Percentiles rank a stretch among this genome's conserved stretches.
Evolutionary conservation across 2,888 invertebrate genomes (phyloP).

Genomic region (Anodontia alba): DNA sequence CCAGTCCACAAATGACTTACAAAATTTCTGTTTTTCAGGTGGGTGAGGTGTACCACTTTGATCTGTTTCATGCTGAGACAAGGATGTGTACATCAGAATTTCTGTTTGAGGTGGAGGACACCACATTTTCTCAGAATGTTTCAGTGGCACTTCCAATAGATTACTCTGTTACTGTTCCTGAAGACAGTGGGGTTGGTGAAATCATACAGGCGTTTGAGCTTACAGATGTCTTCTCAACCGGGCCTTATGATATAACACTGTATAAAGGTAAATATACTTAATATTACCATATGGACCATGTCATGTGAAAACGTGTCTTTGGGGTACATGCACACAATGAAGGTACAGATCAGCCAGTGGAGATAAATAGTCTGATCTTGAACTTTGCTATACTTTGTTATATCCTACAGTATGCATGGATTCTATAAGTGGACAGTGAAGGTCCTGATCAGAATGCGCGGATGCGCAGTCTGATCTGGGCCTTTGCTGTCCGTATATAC

Average conservation of each 20-base stretch:
- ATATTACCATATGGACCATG: not conserved
- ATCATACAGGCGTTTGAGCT: slow-evolving; percentile 65
- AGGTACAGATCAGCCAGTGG: too few relatives aligned
- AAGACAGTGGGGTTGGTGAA: slow-evolving; percentile 71
- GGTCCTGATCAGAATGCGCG: too few relatives aligned
- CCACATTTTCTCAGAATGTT: slow-evolving; percentile 57
- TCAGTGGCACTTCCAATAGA: slow-evolving; percentile 64
- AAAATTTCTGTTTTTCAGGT: slow-evolving; percentile 49
- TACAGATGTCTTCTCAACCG: slow-evolving; percentile 70
- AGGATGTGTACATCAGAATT: slow-evolving; percentile 70
- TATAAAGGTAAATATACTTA: slow-evolving; percentile 48
- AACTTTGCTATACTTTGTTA: too few relatives aligned
- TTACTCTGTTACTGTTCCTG: slow-evolving; percentile 64
- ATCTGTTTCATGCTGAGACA: slow-evolving; percentile 75
- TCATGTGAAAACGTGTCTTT: too few relatives aligned
- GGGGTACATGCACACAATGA: too few relatives aligned
- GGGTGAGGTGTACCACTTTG: slow-evolving; percentile 67
- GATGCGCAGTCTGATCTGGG: too few relatives aligned
- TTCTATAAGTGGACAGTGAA: too few relatives aligned
- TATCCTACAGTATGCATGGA: too few relatives aligned
- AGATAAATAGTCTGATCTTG: too few relatives aligned
- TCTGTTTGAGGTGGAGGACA: slow-evolving; percentile 67
- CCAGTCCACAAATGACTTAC: too few relatives aligned
- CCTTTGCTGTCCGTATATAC: too few relatives aligned
- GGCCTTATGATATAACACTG: slow-evolving; percentile 52